Percentiles rank a stretch among this genome's conserved stretches.
Conservation (phyloP, 2,888 invertebrate genomes). For the Microctonus brassicae region DNA sequence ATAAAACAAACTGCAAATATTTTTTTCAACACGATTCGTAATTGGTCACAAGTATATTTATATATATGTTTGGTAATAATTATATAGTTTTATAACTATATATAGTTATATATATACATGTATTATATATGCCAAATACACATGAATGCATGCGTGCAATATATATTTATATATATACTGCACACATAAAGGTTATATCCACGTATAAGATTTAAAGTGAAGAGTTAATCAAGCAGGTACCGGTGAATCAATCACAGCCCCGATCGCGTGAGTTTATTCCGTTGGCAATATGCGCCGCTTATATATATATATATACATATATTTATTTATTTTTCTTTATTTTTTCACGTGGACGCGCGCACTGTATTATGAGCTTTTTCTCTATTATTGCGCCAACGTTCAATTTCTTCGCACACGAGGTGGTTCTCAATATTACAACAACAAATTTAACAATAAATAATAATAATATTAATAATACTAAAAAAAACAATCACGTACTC, state of each 20-base stretch:
- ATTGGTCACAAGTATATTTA: too few relatives aligned
- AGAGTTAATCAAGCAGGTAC: constrained; percentile 54
- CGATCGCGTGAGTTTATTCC: constrained; percentile 51
- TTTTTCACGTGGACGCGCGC: constrained; percentile 12
- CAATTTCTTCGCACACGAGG: constrained; percentile 23
- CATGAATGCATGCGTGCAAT: background rate
- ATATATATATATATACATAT: too few relatives aligned
- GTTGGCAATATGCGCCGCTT: constrained; percentile 31
- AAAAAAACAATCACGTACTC: constrained; percentile 25
- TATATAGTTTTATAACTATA: too few relatives aligned
- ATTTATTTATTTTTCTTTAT: constrained; percentile 31
- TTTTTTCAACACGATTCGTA: too few relatives aligned
- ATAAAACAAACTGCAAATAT: too few relatives aligned
- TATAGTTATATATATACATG: background rate
- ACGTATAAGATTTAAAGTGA: constrained; percentile 46
- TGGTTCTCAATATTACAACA: constrained; percentile 25
- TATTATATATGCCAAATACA: background rate
- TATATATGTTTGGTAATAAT: too few relatives aligned
- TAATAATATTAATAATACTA: background rate
- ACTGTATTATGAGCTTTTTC: constrained; percentile 28
- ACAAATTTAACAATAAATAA: constrained; percentile 32
- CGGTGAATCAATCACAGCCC: constrained; percentile 52
- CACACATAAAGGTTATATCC: background rate
- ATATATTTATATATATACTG: background rate
- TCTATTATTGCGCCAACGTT: constrained; percentile 26